These are phyloP conservation scores for Sminthurides bifidus DNA, from an alignment of 1,140 invertebrate species.

Conservation along the genomic window DNA sequence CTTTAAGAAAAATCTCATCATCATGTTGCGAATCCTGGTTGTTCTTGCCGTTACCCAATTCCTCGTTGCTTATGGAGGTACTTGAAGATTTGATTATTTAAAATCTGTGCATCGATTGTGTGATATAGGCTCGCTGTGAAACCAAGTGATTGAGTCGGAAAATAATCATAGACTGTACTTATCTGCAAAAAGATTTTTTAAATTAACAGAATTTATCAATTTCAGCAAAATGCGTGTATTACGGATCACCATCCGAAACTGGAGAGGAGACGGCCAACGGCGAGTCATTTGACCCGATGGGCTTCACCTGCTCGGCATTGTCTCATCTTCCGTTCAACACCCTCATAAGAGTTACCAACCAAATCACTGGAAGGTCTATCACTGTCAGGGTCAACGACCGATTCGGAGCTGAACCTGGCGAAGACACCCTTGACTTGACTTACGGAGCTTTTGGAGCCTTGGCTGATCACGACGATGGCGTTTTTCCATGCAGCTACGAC, in stretches of 20 bases:
- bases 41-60: no score
- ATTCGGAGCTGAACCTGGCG: conserved; percentile 7
- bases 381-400: conserved; percentile 17
- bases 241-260: conserved; percentile 16
- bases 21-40: no score
- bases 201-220: no score
- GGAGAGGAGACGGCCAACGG: conserved; percentile 22
- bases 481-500: conserved; percentile 3
- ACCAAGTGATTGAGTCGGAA: no score
- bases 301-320: conserved; percentile 13
- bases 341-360: conserved; percentile 12
- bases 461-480: conserved; percentile 12
- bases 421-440: conserved; percentile 19
- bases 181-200: no score
- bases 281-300: conserved; percentile 13
- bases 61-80: no score
- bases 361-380: conserved; percentile 13
- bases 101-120: no score
- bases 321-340: conserved; percentile 16
- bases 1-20: no score
- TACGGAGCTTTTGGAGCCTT: conserved; percentile 16
- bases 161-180: no score
- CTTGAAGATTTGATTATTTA: no score
- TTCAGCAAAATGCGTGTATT: conserved; percentile 21
- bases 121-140: no score